phyloP scores from a whole-genome alignment of 2,888 invertebrate genomes.

The Nowickia ferox region DNA sequence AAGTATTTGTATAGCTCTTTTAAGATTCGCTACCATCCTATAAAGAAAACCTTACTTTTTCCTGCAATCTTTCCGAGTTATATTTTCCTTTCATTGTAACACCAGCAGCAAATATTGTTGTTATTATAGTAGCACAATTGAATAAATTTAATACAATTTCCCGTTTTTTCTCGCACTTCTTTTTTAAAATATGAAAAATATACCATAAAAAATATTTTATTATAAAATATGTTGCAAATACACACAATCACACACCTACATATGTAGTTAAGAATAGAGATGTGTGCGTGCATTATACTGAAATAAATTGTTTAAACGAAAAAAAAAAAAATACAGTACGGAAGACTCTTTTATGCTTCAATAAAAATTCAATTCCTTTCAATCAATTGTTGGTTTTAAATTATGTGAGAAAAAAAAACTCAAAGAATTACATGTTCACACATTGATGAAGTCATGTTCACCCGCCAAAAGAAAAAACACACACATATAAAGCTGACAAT shows the following conservation, averaged over 20 bases:
- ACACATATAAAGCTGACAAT: background rate
- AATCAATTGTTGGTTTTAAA: conserved; percentile 70
- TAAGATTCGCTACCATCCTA: background rate
- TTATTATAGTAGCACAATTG: conserved; percentile 71
- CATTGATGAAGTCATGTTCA: conserved; percentile 5
- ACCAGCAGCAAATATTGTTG: conserved; percentile 67
- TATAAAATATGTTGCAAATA: conserved; percentile 54
- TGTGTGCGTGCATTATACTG: background rate
- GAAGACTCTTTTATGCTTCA: conserved; percentile 72
- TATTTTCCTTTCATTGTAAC: conserved; percentile 33
- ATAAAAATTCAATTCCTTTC: conserved; percentile 74
- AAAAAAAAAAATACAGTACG: conserved; percentile 13
- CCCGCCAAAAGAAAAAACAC: background rate
- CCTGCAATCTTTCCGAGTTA: conserved; percentile 6
- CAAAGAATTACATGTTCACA: background rate
- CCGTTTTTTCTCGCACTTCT: conserved; percentile 23
- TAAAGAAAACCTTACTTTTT: background rate
- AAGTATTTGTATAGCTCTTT: background rate
- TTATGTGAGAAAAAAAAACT: conserved; percentile 44
- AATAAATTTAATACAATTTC: conserved; percentile 71
- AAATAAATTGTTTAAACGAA: conserved; percentile 34
- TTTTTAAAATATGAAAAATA: conserved; percentile 42
- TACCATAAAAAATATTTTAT: conserved; percentile 44
- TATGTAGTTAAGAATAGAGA: background rate
- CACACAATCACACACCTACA: background rate